Evolutionary conservation across 2,797 vertebrate species (phyloP).

Genomic region (Manis pentadactyla): DNA sequence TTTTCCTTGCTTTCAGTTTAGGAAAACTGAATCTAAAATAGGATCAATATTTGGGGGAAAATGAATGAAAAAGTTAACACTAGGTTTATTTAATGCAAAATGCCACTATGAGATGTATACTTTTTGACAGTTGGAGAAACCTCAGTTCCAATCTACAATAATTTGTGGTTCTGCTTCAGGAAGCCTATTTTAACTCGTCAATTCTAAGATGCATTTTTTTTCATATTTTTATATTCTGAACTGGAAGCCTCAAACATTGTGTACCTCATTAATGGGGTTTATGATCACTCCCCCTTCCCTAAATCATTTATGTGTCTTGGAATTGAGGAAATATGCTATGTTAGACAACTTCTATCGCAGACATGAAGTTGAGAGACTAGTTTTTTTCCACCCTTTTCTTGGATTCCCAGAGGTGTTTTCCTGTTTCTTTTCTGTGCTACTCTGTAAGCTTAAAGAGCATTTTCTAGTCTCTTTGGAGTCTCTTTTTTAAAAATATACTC

Average conservation of each 20-base stretch:
- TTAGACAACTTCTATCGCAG: background rate
- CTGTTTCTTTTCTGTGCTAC: background rate
- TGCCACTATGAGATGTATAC: background rate
- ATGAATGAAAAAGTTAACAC: background rate
- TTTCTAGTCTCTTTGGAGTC: background rate
- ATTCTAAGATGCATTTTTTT: background rate
- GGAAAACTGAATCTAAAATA: background rate
- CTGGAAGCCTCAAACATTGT: background rate
- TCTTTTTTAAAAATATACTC: background rate
- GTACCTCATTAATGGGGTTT: background rate
- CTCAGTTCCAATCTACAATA: background rate
- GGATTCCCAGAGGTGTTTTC: background rate
- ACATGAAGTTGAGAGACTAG: background rate
- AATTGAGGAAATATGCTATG: background rate
- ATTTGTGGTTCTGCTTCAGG: background rate
- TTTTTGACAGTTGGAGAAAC: background rate
- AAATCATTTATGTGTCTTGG: background rate
- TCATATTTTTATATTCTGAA: background rate
- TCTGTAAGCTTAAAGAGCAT: background rate
- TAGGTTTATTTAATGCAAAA: background rate
- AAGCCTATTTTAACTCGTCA: background rate
- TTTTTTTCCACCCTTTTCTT: background rate
- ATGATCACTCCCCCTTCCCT: background rate
- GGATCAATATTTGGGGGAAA: background rate
- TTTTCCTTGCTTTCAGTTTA: conserved; percentile 5